phyloP scores from a whole-genome alignment of 2,797 vertebrate genomes.

The Silurus aristotelis region DNA sequence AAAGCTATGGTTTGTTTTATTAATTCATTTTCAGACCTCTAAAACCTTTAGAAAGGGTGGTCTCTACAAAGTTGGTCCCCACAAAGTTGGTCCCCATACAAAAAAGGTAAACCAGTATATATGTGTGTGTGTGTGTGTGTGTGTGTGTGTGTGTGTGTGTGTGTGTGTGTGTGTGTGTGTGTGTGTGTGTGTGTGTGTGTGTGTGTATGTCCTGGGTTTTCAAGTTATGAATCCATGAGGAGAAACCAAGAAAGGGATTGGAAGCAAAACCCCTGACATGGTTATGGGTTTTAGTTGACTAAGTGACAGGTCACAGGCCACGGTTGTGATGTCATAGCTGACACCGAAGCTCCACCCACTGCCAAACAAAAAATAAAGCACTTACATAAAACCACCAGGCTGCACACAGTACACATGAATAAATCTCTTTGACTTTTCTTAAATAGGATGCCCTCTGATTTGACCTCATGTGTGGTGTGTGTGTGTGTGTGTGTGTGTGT shows the following conservation, averaged over 20 bases:
- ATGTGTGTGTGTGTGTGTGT: not conserved
- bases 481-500: not conserved
- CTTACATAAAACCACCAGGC: conserved; percentile 9
- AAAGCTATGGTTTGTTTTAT: no score
- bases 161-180: not conserved
- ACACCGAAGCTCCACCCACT: conserved; percentile 8
- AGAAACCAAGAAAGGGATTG: not conserved
- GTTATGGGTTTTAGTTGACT: conserved; percentile 4
- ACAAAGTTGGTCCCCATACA: no score
- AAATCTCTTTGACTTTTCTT: conserved; percentile 28
- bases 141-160: not conserved
- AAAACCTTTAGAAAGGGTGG: no score
- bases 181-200: not conserved
- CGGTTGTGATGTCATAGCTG: conserved; percentile 32
- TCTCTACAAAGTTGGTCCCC: no score
- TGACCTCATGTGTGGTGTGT: not conserved
- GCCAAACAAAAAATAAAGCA: conserved; percentile 36
- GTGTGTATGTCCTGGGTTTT: not conserved
- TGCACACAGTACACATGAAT: conserved; percentile 21
- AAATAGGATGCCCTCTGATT: conserved; percentile 6
- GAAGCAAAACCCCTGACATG: not conserved
- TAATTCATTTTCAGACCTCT: no score
- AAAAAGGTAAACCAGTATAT: no score
- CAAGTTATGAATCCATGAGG: not conserved
- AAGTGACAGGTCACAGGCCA: not conserved